Percentiles rank a stretch among this genome's conserved stretches.
phyloP scores from a whole-genome alignment of 1,140 invertebrate species.

The Drosophila dunni region DNA sequence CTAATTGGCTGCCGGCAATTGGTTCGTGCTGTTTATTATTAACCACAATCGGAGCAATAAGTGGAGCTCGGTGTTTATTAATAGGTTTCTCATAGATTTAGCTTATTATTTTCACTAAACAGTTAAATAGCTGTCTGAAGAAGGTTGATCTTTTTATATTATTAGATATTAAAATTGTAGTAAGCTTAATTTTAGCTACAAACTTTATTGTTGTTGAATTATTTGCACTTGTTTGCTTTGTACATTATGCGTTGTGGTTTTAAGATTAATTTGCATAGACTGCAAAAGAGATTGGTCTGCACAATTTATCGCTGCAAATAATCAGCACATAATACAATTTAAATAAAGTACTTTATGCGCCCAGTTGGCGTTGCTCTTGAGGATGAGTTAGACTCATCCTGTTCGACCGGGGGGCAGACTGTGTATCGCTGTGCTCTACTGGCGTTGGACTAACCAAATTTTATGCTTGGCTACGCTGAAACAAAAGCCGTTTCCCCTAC shows the following conservation, averaged over 20 bases:
- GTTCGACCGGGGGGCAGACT: background rate
- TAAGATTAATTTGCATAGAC: background rate
- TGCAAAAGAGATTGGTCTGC: constrained; percentile 8
- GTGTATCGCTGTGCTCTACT: constrained; percentile 29
- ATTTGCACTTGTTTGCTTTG: background rate
- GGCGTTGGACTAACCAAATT: constrained; percentile 48
- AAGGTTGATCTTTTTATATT: no score
- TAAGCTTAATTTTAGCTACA: no score
- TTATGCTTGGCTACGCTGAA: constrained; percentile 55
- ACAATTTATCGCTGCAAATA: constrained; percentile 30
- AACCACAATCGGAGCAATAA: background rate
- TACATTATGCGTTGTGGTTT: constrained; percentile 6
- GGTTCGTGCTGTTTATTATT: background rate
- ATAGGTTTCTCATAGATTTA: background rate
- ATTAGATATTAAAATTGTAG: no score
- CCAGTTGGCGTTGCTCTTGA: constrained; percentile 11
- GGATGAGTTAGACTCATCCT: constrained; percentile 24
- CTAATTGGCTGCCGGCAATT: background rate
- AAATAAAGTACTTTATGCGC: constrained; percentile 24
- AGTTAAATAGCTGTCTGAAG: no score
- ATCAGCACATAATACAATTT: constrained; percentile 29
- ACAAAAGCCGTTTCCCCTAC: constrained; percentile 34
- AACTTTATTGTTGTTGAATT: no score
- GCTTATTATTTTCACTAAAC: no score
- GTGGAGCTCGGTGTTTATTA: background rate